phyloP scores from a whole-genome alignment of 2,113 vertebrate species.

The Esox niger region DNA sequence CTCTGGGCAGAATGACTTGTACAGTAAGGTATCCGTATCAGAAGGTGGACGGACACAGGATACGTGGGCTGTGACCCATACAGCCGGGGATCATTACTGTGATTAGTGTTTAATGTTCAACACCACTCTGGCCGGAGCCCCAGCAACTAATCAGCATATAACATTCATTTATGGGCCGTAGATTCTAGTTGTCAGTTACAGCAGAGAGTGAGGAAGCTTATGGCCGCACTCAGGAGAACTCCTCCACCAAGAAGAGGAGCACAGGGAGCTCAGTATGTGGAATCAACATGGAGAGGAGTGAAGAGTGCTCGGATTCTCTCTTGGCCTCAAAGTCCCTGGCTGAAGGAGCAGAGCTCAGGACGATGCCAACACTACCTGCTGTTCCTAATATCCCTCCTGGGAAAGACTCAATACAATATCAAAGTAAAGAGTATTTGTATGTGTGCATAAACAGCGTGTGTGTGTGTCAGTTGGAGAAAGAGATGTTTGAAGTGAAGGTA shows the following conservation, averaged over 20 bases:
- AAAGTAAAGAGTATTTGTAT: conserved; percentile 8
- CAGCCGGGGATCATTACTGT: conserved; percentile 20
- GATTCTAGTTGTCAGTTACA: background rate
- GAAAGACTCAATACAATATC: conserved; percentile 29
- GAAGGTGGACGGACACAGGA: background rate
- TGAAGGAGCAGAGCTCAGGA: too few species aligned
- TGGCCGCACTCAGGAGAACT: too few species aligned
- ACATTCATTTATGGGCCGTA: too few species aligned
- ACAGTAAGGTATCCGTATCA: too few species aligned
- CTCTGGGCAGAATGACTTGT: too few species aligned
- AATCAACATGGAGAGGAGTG: too few species aligned
- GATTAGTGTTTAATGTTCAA: conserved; percentile 23
- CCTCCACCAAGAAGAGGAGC: too few species aligned
- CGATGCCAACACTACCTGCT: conserved; percentile 47
- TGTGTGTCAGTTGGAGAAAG: conserved; percentile 28
- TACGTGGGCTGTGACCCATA: conserved; percentile 25
- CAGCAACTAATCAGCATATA: conserved; percentile 19
- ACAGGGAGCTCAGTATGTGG: too few species aligned
- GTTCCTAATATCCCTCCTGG: conserved; percentile 42
- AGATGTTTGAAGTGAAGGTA: conserved; percentile 30
- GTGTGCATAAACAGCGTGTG: conserved; percentile 14
- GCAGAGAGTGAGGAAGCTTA: too few species aligned
- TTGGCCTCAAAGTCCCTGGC: too few species aligned
- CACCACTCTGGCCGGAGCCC: conserved; percentile 10
- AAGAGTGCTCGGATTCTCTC: too few species aligned